phyloP scores from a whole-genome alignment of 2,888 invertebrate genomes.

The Hydropsyche betteni region DNA sequence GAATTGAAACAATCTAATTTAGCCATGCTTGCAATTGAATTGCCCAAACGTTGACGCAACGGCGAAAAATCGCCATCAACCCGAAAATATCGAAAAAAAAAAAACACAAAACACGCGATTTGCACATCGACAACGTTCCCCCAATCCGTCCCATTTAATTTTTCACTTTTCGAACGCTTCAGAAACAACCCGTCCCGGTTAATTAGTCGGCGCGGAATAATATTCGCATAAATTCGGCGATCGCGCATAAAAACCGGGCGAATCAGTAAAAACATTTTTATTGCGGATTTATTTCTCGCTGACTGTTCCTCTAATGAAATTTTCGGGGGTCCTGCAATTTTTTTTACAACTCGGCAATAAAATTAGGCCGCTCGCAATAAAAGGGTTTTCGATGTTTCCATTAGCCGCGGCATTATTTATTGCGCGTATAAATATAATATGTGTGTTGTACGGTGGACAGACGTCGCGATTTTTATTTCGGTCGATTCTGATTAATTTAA shows the following conservation, averaged over 20 bases:
- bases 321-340: conserved; percentile 1
- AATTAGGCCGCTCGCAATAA: conserved; percentile 34
- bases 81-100: no score
- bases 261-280: conserved; percentile 27
- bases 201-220: background rate
- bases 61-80: no score
- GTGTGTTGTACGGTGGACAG: background rate
- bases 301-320: conserved; percentile 34
- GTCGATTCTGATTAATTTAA: background rate
- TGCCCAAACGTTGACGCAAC: no score
- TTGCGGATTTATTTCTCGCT: conserved; percentile 35
- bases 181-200: background rate
- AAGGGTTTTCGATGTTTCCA: conserved; percentile 34
- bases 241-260: background rate
- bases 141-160: background rate
- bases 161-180: background rate
- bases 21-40: no score
- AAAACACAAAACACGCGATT: background rate
- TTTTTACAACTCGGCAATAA: conserved; percentile 33
- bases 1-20: no score
- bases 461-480: conserved; percentile 19
- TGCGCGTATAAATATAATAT: no score
- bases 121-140: background rate
- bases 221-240: background rate
- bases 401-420: background rate